These are phyloP conservation scores for Dermatophagoides farinae DNA, from an alignment of 1,140 invertebrate genomes.

Conservation along the genomic window DNA sequence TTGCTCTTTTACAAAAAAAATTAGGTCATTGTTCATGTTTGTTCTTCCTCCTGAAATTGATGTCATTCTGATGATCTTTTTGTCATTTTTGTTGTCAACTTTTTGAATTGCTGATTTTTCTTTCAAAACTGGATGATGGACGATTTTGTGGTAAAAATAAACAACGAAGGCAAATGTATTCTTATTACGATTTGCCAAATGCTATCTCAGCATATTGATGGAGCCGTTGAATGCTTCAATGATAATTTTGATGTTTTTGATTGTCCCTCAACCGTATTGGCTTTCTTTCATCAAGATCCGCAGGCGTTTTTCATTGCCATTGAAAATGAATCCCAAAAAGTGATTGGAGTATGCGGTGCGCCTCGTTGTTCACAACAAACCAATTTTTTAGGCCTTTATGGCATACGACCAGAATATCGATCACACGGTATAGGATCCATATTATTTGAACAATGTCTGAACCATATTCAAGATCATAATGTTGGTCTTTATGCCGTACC, in stretches of 20 bases:
- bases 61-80: too few relatives aligned
- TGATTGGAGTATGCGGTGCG: not conserved
- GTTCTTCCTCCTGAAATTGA: too few relatives aligned
- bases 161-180: too few relatives aligned
- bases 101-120: too few relatives aligned
- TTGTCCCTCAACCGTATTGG: not conserved
- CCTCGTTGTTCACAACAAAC: not conserved
- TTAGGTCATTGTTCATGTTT: too few relatives aligned
- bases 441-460: not conserved
- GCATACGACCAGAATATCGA: not conserved
- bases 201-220: not conserved
- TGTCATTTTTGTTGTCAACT: too few relatives aligned
- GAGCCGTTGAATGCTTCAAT: not conserved
- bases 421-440: not conserved
- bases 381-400: not conserved
- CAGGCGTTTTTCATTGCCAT: not conserved
- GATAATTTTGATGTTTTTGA: not conserved
- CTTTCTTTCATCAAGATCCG: not conserved
- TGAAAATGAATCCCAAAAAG: not conserved
- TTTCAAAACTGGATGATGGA: too few relatives aligned
- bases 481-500: conserved; percentile 3
- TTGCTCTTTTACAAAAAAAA: too few relatives aligned
- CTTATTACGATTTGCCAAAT: not conserved
- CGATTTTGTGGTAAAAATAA: too few relatives aligned
- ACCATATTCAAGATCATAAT: not conserved